These are phyloP conservation scores for Dromaius novaehollandiae DNA, from an alignment of 2,113 vertebrate genomes.

Conservation along the genomic window DNA sequence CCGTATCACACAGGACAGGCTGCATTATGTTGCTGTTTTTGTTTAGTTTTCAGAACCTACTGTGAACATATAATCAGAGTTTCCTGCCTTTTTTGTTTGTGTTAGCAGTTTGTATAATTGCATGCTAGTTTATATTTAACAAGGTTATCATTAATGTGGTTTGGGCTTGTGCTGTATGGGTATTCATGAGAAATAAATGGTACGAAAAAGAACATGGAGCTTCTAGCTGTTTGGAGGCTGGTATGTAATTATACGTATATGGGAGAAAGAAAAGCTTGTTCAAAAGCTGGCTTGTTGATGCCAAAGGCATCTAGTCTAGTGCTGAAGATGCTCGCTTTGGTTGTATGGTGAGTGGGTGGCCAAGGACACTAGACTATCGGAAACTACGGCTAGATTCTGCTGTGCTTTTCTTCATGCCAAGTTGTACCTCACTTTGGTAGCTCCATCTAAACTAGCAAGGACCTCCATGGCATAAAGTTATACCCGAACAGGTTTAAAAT, in stretches of 20 bases:
- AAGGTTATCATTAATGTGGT: slow-evolving; percentile 66
- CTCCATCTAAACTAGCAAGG: neutral
- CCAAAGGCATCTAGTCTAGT: neutral
- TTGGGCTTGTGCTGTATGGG: slow-evolving; percentile 51
- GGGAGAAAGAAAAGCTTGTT: neutral
- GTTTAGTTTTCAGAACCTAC: slow-evolving; percentile 57
- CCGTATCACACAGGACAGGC: neutral
- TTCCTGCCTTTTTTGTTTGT: slow-evolving; percentile 62
- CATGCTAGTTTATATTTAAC: slow-evolving; percentile 68
- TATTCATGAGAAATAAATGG: slow-evolving; percentile 19
- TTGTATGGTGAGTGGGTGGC: neutral
- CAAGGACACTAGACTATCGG: neutral
- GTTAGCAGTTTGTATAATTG: slow-evolving; percentile 69
- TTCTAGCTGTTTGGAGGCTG: neutral
- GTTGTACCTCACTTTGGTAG: neutral
- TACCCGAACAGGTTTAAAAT: neutral
- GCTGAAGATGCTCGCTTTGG: neutral
- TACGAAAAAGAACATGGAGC: neutral
- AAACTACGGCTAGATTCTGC: neutral
- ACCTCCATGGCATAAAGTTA: neutral
- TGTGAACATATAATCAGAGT: slow-evolving; percentile 30
- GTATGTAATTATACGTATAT: neutral
- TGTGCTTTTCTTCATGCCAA: neutral
- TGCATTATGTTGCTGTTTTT: slow-evolving; percentile 53
- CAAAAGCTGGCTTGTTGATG: neutral